A percentile compares a stretch with the other conserved stretches of the same genome.
Conservation (phyloP, 2,797 vertebrate genomes). For the Fistularia commersonii region DNA sequence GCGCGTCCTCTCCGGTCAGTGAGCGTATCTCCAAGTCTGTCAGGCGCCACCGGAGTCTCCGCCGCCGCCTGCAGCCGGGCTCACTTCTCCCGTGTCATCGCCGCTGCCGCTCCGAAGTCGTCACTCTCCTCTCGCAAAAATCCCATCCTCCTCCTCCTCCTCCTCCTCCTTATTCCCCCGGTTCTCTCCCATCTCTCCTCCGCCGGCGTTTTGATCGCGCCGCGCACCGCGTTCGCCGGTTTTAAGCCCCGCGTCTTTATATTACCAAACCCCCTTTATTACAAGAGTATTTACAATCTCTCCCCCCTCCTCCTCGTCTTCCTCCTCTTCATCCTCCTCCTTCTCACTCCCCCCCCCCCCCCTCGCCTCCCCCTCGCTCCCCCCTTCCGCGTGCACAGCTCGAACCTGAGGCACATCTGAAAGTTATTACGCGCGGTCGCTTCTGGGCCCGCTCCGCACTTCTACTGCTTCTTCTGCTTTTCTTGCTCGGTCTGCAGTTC, state of each 20-base stretch:
- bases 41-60: slow-evolving; percentile 23
- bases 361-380: slow-evolving; percentile 16
- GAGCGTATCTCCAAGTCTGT: slow-evolving; percentile 51
- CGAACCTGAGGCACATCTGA: slow-evolving; percentile 77
- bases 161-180: slow-evolving; percentile 18
- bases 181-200: slow-evolving; percentile 34
- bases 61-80: neutral
- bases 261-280: slow-evolving; percentile 75
- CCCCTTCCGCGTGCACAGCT: slow-evolving; percentile 43
- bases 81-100: slow-evolving; percentile 16
- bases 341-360: slow-evolving; percentile 24
- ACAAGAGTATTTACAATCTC: slow-evolving; percentile 77
- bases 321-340: slow-evolving; percentile 22
- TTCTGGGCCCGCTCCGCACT: slow-evolving; percentile 61
- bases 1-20: slow-evolving; percentile 64
- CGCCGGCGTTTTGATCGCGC: slow-evolving; percentile 55
- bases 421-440: slow-evolving; percentile 74
- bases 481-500: slow-evolving; percentile 56
- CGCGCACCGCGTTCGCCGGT: slow-evolving; percentile 47
- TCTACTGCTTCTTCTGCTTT: no score
- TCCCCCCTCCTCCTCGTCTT: slow-evolving; percentile 53
- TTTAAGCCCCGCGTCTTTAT: slow-evolving; percentile 69
- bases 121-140: slow-evolving; percentile 8
- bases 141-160: slow-evolving; percentile 13
- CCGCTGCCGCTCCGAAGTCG: slow-evolving; percentile 3